A percentile compares a stretch with the other conserved stretches of the same genome.
phyloP scores from a whole-genome alignment of 2,888 invertebrate species.

The Macrophya alboannulata region DNA sequence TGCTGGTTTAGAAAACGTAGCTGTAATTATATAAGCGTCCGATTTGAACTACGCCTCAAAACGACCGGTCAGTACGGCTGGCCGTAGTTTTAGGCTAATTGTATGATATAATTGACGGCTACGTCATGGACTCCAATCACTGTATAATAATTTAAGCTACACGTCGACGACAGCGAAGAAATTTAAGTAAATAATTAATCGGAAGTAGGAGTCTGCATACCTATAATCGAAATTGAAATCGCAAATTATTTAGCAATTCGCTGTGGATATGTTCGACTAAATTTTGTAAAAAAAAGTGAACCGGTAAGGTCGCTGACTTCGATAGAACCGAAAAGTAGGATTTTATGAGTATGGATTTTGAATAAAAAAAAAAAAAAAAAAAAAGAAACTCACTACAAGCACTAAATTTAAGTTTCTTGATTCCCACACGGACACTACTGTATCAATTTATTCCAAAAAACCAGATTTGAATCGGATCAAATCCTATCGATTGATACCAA shows the following conservation, averaged over 20 bases:
- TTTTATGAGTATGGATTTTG: too few relatives aligned
- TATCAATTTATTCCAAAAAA: too few relatives aligned
- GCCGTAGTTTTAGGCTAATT: not conserved
- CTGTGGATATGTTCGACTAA: not conserved
- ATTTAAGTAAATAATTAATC: not conserved
- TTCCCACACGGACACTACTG: too few relatives aligned
- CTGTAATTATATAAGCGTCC: not conserved
- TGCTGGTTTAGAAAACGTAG: not conserved
- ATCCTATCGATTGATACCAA: too few relatives aligned
- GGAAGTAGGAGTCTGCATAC: not conserved
- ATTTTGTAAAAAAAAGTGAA: not conserved
- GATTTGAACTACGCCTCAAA: not conserved
- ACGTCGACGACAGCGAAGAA: not conserved
- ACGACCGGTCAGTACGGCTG: not conserved
- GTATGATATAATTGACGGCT: slow-evolving; percentile 19
- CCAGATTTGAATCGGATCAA: too few relatives aligned
- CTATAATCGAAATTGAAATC: not conserved
- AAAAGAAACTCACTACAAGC: too few relatives aligned
- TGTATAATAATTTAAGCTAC: not conserved
- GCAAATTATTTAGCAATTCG: not conserved
- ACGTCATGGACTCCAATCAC: not conserved
- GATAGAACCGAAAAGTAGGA: too few relatives aligned
- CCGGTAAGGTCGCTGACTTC: too few relatives aligned
- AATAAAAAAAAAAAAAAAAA: too few relatives aligned
- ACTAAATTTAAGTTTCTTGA: too few relatives aligned